Percentiles rank a stretch among this genome's conserved stretches.
These are phyloP conservation scores for Dromiciops gliroides DNA, from an alignment of 2,113 vertebrate genomes.

Conservation along the genomic window DNA sequence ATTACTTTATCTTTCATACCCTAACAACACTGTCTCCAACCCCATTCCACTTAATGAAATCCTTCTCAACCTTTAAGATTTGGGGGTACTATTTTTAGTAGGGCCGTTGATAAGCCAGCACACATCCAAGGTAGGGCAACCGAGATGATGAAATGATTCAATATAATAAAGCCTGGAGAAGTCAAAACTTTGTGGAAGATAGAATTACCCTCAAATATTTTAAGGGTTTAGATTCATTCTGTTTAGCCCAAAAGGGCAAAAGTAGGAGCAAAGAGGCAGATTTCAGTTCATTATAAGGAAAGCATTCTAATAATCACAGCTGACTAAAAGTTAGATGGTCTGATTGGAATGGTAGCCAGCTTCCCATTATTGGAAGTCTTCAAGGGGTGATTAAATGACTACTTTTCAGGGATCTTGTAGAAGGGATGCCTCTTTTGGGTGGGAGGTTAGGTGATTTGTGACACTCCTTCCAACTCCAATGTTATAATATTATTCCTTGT, in stretches of 20 bases:
- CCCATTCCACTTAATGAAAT: background rate
- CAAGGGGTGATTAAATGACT: no score
- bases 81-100: background rate
- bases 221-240: background rate
- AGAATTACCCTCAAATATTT: background rate
- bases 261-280: background rate
- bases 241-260: background rate
- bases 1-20: background rate
- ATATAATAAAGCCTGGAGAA: background rate
- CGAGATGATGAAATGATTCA: background rate
- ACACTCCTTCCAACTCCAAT: no score
- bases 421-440: no score
- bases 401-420: no score
- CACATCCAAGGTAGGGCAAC: background rate
- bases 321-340: background rate
- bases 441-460: no score
- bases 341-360: background rate
- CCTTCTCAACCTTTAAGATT: background rate
- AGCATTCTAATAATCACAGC: background rate
- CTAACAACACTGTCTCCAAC: background rate
- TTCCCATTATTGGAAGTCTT: background rate
- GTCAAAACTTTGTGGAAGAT: background rate
- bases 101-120: background rate
- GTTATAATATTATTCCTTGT: no score
- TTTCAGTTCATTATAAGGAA: background rate